Evolutionary conservation across 2,888 invertebrate genomes (phyloP), one percentile per base, ranked within the genome.

Genomic region (Macrophya annulata): DNA sequence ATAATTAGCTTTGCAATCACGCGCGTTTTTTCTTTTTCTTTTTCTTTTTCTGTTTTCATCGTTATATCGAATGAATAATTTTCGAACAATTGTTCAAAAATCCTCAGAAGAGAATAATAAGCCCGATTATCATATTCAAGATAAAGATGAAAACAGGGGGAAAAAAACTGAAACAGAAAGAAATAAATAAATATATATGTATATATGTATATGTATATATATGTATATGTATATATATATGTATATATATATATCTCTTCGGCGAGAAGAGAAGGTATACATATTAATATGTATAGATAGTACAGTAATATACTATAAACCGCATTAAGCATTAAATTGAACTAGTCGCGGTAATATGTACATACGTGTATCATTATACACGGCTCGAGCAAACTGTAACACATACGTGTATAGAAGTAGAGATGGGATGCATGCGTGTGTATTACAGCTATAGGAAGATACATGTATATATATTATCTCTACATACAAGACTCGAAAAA

Each of bases 291-390:
- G 9, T 55, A 62, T 31, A 25, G 21, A 8, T 8, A 55, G 6
- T 8, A 55, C 55, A 6, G 55, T 55, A 62, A 62, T 62, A 31
- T 21, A 62, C 62, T 25, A 31, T 31, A 12, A 25, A 25, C 62
- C 62, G 25, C 1, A 31, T 62, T 62, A 62, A 62, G 12, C 62
- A 31, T 62, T 62, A 31, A 62, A 62, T 25, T 31, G 62, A 62
- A 62, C 62, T 62, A 62, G 62, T 62, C 21, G 62, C n/a, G n/a
- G 62, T 62, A 62, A 62, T 62, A 62, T 1, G 10, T 62, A 62
- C 62, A n/a, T n/a, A n/a, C n/a, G n/a, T n/a, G 62, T 25, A 12
- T 62, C 62, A 62, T 62, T 62, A 62, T 25, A 62, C 62, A 25
- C 62, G 12, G 68, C 17, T 37, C 31, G 37, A 17, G 17, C 31